A percentile compares a stretch with the other conserved stretches of the same genome.
Conservation (phyloP, 2,113 vertebrate genomes). For the Cyprinodon brontotheroides region DNA sequence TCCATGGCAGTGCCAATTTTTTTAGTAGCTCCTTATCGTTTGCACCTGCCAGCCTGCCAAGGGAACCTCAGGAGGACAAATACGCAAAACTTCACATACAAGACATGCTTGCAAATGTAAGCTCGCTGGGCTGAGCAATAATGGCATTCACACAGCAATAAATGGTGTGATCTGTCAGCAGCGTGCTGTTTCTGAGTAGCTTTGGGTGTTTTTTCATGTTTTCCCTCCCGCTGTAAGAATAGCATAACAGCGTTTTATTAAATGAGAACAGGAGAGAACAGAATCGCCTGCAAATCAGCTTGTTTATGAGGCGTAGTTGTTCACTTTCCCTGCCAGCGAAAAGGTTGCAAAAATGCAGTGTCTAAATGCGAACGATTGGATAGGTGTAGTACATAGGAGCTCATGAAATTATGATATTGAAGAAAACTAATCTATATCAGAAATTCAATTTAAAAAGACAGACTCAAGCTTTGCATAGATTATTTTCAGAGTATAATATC, state of each 20-base stretch:
- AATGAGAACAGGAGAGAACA: conserved; percentile 65
- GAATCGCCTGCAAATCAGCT: conserved; percentile 68
- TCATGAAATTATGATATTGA: background rate
- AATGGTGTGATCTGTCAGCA: conserved; percentile 71
- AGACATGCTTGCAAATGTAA: conserved; percentile 3
- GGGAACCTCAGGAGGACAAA: conserved; percentile 61
- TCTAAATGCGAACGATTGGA: conserved; percentile 8
- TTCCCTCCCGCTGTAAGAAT: conserved; percentile 69
- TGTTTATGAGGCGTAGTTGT: conserved; percentile 65
- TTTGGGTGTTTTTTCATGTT: conserved; percentile 65
- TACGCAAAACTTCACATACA: conserved; percentile 53
- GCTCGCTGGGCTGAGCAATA: conserved; percentile 48
- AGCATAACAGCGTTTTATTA: conserved; percentile 71
- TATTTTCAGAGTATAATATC: background rate
- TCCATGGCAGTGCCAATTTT: conserved; percentile 54
- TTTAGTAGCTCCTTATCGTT: conserved; percentile 47
- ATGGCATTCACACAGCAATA: conserved; percentile 60
- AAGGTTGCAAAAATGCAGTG: conserved; percentile 34
- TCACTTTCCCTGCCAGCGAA: conserved; percentile 33
- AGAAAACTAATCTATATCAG: background rate
- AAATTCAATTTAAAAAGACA: background rate
- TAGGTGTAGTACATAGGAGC: background rate
- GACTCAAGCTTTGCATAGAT: too few relatives aligned
- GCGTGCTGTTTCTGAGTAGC: conserved; percentile 63
- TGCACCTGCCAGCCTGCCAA: conserved; percentile 68